These are phyloP conservation scores for Labrus mixtus DNA, from an alignment of 2,113 vertebrate genomes.

Conservation along the genomic window DNA sequence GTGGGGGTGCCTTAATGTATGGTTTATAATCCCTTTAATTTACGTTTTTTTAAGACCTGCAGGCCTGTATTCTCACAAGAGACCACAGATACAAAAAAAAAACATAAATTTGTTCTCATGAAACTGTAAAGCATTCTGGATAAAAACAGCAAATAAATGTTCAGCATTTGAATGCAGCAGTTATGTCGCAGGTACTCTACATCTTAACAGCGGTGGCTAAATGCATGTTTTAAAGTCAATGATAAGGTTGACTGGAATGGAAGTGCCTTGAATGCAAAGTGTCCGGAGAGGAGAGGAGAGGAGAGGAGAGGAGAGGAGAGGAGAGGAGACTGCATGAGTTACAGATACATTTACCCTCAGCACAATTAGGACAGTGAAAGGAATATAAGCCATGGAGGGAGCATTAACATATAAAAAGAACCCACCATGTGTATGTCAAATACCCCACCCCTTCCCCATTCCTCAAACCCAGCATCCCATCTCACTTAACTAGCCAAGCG, in stretches of 20 bases:
- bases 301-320: neutral
- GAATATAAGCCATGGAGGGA: neutral
- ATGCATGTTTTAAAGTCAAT: neutral
- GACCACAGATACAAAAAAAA: no score
- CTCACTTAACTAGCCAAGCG: slow-evolving; percentile 48
- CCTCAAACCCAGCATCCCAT: slow-evolving; percentile 27
- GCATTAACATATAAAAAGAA: slow-evolving; percentile 72
- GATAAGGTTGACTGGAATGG: slow-evolving; percentile 13
- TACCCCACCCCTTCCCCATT: slow-evolving; percentile 1
- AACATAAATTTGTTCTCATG: no score
- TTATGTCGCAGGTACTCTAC: neutral
- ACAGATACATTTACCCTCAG: slow-evolving; percentile 13
- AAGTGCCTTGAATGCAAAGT: slow-evolving; percentile 9
- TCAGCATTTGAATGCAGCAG: neutral
- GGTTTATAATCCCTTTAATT: no score
- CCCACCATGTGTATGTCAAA: slow-evolving; percentile 38
- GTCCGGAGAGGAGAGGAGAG: neutral
- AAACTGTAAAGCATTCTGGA: slow-evolving; percentile 7
- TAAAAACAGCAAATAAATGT: neutral
- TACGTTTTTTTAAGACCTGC: no score
- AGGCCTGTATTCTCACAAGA: no score
- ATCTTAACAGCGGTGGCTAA: slow-evolving; percentile 16
- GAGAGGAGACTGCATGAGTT: slow-evolving; percentile 14
- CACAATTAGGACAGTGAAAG: slow-evolving; percentile 4
- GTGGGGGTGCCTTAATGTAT: no score